A percentile compares a stretch with the other conserved stretches of the same genome.
Conservation (phyloP, 2,113 vertebrate genomes). For the Thalassarche chlororhynchos region DNA sequence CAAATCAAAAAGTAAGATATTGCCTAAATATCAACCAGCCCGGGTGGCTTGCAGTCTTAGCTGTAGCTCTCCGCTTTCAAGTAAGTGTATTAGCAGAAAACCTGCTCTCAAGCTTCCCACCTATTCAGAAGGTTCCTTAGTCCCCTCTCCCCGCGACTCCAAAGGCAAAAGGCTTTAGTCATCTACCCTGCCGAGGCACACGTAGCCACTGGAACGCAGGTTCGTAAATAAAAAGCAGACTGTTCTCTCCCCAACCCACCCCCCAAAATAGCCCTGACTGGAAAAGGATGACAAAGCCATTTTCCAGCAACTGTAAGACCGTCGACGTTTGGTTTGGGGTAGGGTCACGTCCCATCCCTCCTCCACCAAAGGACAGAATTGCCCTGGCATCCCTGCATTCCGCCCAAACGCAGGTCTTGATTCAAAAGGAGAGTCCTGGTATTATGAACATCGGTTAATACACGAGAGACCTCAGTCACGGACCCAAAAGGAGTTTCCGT, state of each 20-base stretch:
- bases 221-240: neutral
- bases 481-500: neutral
- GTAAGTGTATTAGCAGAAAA: neutral
- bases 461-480: fast-evolving
- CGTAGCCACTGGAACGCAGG: neutral
- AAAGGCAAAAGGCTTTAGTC: neutral
- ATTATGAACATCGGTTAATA: fast-evolving
- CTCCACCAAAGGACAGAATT: too few species aligned
- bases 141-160: neutral
- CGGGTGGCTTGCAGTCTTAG: neutral
- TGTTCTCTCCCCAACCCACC: too few species aligned
- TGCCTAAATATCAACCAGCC: neutral
- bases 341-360: fast-evolving
- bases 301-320: neutral
- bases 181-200: neutral
- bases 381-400: too few species aligned
- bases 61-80: neutral
- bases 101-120: neutral
- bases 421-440: neutral
- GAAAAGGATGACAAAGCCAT: neutral
- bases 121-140: neutral
- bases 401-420: too few species aligned
- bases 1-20: neutral
- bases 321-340: neutral
- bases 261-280: neutral